Base-by-base conservation (phyloP, 2,888 invertebrate genomes). In the Acanthosepion lycidas region DNA sequence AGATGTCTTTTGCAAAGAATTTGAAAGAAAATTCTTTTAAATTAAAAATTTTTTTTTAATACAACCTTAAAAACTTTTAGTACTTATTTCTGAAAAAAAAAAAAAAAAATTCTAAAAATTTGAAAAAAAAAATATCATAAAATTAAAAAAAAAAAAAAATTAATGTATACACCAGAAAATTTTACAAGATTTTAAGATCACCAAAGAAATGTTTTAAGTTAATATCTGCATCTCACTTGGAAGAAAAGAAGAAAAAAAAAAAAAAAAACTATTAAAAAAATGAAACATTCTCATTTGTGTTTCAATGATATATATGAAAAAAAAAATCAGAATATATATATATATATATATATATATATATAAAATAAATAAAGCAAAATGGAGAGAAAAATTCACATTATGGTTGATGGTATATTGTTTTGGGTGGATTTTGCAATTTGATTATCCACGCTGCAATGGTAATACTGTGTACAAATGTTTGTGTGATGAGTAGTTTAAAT, bases 21-120 rank as follows among this genome's bases (percentile, higher is more conserved):
- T 78, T 78, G 33, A 78, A 33, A 78, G 78, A 33, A n/a, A 78
- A 78, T 78, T 78, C 78, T 78, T 78, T 78, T 78, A 78, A 78
- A 33, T 78, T 78, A n/a, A 33, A 33, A 33, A 33, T 78, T 78
- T 78, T 33, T 33, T 78, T 78, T 78, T 78, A 78, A 78, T 78
- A 78, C 78, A 78, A 33, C 78, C 78, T 78, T 78, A 78, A 78
- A 78, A 33, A 78, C 28, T 78, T 78, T 78, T 78, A 78, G 78
- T 78, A 78, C 78, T 78, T 78, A 78, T 78, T 78, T 78, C 78
- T 78, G 78, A 78, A 78, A 78, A 78, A n/a, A 78, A 78, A 78
- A 78, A 78, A 78, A n/a, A 78, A 78, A 78, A n/a, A 78, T n/a
- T 59, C 6, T 6, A 59, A 59, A 59, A 59, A 59, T 6, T 20